A percentile compares a stretch with the other conserved stretches of the same genome.
phyloP scores from a whole-genome alignment of 2,888 invertebrate species.

The Rotaria macrura region DNA sequence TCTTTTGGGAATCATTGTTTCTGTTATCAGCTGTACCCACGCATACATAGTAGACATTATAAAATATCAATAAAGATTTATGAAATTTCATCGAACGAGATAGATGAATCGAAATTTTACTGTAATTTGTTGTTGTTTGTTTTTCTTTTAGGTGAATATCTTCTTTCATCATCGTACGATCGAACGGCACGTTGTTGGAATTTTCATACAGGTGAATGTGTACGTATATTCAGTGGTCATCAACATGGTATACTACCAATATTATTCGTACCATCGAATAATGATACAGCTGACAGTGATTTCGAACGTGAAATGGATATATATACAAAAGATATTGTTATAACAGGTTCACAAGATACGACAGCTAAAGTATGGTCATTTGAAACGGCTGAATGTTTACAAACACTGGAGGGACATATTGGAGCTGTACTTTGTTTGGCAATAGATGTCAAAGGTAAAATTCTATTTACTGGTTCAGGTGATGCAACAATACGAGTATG shows the following conservation, averaged over 20 bases:
- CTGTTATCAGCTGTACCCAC: neutral
- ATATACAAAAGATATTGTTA: slow-evolving; percentile 43
- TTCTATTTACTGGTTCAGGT: slow-evolving; percentile 52
- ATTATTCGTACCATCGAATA: slow-evolving; percentile 50
- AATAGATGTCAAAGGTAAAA: slow-evolving; percentile 46
- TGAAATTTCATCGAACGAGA: too few relatives aligned
- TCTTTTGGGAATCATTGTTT: neutral
- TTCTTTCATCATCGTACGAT: slow-evolving; percentile 44
- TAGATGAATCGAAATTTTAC: too few relatives aligned
- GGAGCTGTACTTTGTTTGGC: slow-evolving; percentile 52
- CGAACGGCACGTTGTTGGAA: slow-evolving; percentile 50
- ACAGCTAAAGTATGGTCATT: slow-evolving; percentile 49
- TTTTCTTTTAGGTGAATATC: slow-evolving; percentile 35
- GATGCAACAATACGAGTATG: slow-evolving; percentile 52
- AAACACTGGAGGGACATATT: slow-evolving; percentile 48
- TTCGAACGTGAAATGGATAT: slow-evolving; percentile 36
- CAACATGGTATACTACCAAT: slow-evolving; percentile 52
- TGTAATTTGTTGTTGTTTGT: too few relatives aligned
- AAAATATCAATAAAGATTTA: too few relatives aligned
- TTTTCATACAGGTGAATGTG: slow-evolving; percentile 50
- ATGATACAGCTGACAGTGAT: slow-evolving; percentile 38
- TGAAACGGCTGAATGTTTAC: slow-evolving; percentile 46
- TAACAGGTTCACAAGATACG: slow-evolving; percentile 49
- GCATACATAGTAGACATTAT: too few relatives aligned
- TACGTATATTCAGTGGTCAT: slow-evolving; percentile 51